phyloP scores from a whole-genome alignment of 92 coral and sea anemone genomes.

The Parazoanthus atlanticus region DNA sequence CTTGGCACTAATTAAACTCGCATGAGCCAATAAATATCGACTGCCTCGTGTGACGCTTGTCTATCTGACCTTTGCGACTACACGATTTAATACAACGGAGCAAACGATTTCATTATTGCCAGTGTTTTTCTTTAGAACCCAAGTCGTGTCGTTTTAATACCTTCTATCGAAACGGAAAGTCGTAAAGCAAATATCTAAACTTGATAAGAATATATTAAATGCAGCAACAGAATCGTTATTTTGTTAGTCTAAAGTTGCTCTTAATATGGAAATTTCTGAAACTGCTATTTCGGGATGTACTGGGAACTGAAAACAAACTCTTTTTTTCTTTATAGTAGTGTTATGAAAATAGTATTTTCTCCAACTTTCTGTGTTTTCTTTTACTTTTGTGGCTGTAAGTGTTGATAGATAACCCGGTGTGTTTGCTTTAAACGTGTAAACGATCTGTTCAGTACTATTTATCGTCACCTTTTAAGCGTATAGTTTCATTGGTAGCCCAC shows the following conservation, averaged over 20 bases:
- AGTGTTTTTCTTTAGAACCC: background rate
- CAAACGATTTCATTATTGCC: background rate
- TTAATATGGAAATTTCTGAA: background rate
- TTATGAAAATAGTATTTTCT: background rate
- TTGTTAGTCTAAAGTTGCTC: too few species aligned
- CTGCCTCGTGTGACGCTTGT: background rate
- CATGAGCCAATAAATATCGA: slow-evolving; percentile 11
- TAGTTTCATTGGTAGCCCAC: background rate
- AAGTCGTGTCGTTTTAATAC: background rate
- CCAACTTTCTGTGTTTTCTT: background rate
- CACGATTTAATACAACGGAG: background rate
- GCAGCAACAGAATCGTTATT: too few species aligned
- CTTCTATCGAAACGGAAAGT: background rate
- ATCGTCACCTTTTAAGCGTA: background rate
- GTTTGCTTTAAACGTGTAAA: too few species aligned
- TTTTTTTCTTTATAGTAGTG: background rate
- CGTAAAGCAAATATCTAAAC: background rate
- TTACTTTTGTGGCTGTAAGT: too few species aligned
- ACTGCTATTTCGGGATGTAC: background rate
- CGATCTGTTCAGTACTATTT: background rate
- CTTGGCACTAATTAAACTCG: slow-evolving; percentile 3
- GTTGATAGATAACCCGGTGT: too few species aligned
- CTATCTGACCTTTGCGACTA: background rate
- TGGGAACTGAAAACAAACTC: background rate
- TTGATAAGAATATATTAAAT: background rate